Evolutionary conservation across 2,888 invertebrate species (phyloP), one percentile per base, ranked within the genome.

Genomic region (Drosophila stalkeri): DNA sequence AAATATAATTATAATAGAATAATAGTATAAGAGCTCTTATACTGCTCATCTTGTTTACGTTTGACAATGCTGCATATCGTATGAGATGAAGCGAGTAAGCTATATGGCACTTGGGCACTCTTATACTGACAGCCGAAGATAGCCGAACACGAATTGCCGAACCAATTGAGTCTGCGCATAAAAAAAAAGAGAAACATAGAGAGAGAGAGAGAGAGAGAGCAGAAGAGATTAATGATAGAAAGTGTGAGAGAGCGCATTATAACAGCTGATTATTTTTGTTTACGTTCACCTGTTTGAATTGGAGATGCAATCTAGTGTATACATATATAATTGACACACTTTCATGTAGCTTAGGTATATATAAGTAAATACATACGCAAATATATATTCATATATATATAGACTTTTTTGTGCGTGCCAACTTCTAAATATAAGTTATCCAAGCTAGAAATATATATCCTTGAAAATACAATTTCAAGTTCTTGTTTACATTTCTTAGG

Each of bases 31-130:
- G 83, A 88, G 65, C 12, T 68, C 44, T 54, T 64, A 57, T 64
- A 66, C 59, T 39, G 6, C 20, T 31, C 23, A 46, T 1, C 73
- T 81, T 86, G 86, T 86, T 86, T 86, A 86, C 86, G 77, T 78
- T 64, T 59, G 41, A n/a, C 39, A 23, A 18, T 44, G 8, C 20
- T 33, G 33, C 35, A 39, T 9, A 16, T 9, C 9, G 5, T 2
- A 46, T 64, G 37, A 5, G 75, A 23, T 20, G 27, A 61, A 77
- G 64, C 55, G 72, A 75, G 46, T 63, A 54, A n/a, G 51, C 43
- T 46, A 64, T 44, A 46, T 20, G 12, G 0, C 20, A 33, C 12
- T 7, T 4, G 0, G 0, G 0, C 1, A 41, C 82, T 86, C 85
- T 75, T 89, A 86, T 86, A 83, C 81, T 5, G n/a, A 44, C 41